Conservation (phyloP, 2,888 invertebrate species). For the Idaea aversata region DNA sequence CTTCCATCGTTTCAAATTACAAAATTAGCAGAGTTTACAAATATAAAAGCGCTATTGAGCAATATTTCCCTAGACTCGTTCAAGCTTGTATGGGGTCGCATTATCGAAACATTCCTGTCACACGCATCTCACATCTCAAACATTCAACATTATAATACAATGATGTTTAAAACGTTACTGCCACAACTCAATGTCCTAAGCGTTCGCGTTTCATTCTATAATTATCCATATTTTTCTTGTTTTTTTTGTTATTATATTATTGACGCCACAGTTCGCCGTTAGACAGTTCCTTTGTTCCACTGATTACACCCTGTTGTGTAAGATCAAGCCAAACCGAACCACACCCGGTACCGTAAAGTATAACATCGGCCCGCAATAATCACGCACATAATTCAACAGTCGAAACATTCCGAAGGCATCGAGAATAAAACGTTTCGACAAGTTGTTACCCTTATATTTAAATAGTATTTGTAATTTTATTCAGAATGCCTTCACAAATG, state of each 20-base stretch:
- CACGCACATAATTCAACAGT: slow-evolving; percentile 34
- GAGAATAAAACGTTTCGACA: slow-evolving; percentile 29
- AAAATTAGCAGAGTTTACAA: slow-evolving; percentile 10
- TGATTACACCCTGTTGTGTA: slow-evolving; percentile 3
- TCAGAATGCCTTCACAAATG: slow-evolving; percentile 29
- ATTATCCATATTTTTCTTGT: neutral
- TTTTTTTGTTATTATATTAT: neutral
- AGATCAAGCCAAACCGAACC: slow-evolving; percentile 16
- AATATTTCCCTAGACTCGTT: slow-evolving; percentile 20
- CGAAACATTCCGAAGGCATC: slow-evolving; percentile 36
- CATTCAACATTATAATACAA: neutral
- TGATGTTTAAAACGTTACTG: neutral
- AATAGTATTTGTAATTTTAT: slow-evolving; percentile 7
- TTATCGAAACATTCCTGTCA: slow-evolving; percentile 38
- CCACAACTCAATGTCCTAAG: neutral
- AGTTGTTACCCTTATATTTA: slow-evolving; percentile 51
- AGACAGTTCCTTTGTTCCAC: too few species aligned
- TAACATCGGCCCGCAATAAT: slow-evolving; percentile 55
- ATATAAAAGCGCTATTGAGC: slow-evolving; percentile 22
- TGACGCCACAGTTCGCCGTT: neutral
- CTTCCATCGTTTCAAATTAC: slow-evolving; percentile 15
- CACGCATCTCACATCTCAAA: slow-evolving; percentile 11
- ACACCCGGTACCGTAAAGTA: slow-evolving; percentile 28
- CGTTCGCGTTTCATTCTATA: neutral
- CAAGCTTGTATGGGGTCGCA: slow-evolving; percentile 31